phyloP scores from a whole-genome alignment of 2,797 vertebrate species.

The Galago senegalensis region DNA sequence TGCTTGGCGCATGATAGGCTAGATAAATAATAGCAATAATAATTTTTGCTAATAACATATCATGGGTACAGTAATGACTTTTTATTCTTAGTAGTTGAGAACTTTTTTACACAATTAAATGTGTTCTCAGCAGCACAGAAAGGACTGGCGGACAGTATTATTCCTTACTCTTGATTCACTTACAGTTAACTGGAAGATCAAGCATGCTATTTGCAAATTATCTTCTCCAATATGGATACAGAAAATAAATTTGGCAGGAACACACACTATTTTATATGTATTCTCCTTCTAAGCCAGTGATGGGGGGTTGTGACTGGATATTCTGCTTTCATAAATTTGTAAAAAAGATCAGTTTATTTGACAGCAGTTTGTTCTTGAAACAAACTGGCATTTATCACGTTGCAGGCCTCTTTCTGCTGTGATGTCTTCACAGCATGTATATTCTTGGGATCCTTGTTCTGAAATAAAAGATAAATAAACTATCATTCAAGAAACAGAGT shows the following conservation, averaged over 20 bases:
- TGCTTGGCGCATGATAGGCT: neutral
- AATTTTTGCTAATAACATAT: neutral
- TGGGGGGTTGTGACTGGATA: neutral
- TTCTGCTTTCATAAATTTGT: constrained; percentile 52
- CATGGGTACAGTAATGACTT: neutral
- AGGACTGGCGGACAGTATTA: neutral
- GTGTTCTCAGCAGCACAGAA: neutral
- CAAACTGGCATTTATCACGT: constrained; percentile 52
- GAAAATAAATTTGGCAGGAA: neutral
- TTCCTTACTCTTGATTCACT: neutral
- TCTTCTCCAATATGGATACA: neutral
- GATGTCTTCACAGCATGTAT: constrained; percentile 53
- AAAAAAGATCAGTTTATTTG: constrained; percentile 54
- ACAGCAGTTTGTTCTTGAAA: constrained; percentile 29
- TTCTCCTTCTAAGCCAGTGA: neutral
- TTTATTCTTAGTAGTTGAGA: neutral
- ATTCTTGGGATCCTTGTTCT: constrained; percentile 70
- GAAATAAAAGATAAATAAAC: constrained; percentile 73
- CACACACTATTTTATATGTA: neutral
- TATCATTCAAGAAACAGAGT: constrained; percentile 48
- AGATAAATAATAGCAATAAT: neutral
- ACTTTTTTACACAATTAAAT: neutral
- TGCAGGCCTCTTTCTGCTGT: neutral
- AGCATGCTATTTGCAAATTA: neutral
- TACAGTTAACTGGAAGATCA: constrained; percentile 11